Base-by-base conservation (phyloP, 2,113 vertebrate genomes). In the Podilymbus podiceps region DNA sequence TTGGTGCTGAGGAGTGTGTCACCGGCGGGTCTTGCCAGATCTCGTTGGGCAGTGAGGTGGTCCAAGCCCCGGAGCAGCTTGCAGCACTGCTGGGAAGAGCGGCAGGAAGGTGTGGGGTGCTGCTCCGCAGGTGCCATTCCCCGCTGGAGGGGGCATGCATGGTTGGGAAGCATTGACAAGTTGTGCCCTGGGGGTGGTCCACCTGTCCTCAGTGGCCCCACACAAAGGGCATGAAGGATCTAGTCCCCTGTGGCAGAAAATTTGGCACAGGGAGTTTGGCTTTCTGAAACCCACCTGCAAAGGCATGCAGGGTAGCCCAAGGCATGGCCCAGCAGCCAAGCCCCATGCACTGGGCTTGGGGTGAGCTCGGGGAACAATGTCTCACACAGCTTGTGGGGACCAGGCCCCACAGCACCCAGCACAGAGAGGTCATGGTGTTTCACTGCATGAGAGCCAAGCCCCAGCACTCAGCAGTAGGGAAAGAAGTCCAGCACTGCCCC, bases 21-120 rank as follows among this genome's bases (percentile, higher is more conserved):
- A 1, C 56, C 3, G 2, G 30, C 0, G 1, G 31, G 27, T 59
- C 28, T 67, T 73, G 18, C 27, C 55, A 68, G 8, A n/a, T 66
- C 35, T 66, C 0, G 0, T 0, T 35, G 55, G 47, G 6, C 27
- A 89, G 31, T 4, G 4, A 60, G 44, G 31, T n/a, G 24, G 13
- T 44, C 62, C 56, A 86, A 3, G 6, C 3, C n/a, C 16, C 0
- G 0, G 1, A 33, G 49, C 30, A 47, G 50, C 46, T 19, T 2
- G 11, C 46, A 90, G 69, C 55, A 38, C 23, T 80, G 50, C 19
- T 7, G 20, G 33, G 40, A 91, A 5, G 18, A 76, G 63, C 0
- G 0, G n/a, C 46, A 72, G 38, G 25, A 60, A n/a, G 15, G 25
- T 19, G 21, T 14, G 33, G 16, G 18, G 16, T 50, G 7, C 49